Evolutionary conservation across 1,140 invertebrate species (phyloP).

Genomic region (Lamellibrachia luymesi): DNA sequence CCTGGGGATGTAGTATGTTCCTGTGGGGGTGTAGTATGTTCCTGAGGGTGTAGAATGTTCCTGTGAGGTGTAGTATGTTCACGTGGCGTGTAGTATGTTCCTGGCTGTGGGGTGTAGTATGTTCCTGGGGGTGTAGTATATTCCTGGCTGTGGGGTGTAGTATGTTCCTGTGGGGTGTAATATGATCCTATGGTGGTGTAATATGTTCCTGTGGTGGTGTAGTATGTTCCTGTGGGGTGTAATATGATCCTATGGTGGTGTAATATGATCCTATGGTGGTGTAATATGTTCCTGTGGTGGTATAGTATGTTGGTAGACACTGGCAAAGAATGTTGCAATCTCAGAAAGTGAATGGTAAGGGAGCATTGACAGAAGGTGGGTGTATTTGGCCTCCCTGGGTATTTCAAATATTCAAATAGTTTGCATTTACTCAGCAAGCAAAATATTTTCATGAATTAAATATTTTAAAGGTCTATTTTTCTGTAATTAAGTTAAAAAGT

Average conservation of each 20-base stretch:
- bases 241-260: neutral
- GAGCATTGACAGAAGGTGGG: neutral
- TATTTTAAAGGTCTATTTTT: neutral
- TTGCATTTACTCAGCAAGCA: neutral
- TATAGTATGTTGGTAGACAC: neutral
- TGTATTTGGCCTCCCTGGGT: neutral
- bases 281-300: neutral
- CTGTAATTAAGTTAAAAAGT: neutral
- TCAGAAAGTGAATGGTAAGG: neutral
- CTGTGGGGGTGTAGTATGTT: no score
- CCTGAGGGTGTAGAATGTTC: no score
- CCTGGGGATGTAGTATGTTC: no score
- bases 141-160: no score
- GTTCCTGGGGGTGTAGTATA: no score
- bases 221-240: no score
- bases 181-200: neutral
- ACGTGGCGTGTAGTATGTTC: no score
- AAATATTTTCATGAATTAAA: neutral
- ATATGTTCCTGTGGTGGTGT: neutral
- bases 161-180: neutral
- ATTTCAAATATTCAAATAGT: no score
- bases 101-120: no score
- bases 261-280: neutral
- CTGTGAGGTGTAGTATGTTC: no score
- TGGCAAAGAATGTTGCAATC: neutral